Base-by-base conservation (phyloP, 1,140 invertebrate species). In the Drosophila punjabiensis region DNA sequence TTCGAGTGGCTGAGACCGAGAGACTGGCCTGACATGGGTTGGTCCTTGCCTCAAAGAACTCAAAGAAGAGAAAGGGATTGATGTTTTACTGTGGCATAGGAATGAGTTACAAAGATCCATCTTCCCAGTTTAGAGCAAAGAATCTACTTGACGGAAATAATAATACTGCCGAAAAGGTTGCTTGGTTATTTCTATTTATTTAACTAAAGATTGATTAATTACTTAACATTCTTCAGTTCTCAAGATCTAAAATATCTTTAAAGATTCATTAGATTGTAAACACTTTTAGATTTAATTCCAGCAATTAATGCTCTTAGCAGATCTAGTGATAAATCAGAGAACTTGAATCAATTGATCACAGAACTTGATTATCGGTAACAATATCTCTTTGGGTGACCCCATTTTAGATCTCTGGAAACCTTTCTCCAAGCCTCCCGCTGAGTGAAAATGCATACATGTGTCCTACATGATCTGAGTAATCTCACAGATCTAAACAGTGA, bases 371-470 rank as follows among this genome's bases (percentile, higher is more conserved):
- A 37, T 43, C n/a, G 18, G 18, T 5, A 62, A 48, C 60, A 50
- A 48, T 47, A 58, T 65, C 63, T 69, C 14, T 39, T 66, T 18
- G 41, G 20, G 24, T 59, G 76, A 50, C 76, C 76, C 6, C 16
- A 45, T 63, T 70, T 63, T 11, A 2, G 11, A 10, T 20, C 28
- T 10, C 24, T 24, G 33, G 30, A 52, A 78, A 79, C 76, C 76
- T 79, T 79, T 79, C 76, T 70, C 76, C 65, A 50, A 62, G 39
- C 32, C 58, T 33, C 76, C 58, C 45, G 52, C 76, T 63, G 76
- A n/a, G 74, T 30, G 55, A 24, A 39, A n/a, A 55, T 62, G 32
- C 50, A 37, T 24, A 33, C 45, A 41, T 43, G 58, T 56, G 75
- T 79, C 65, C 76, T 70, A 70, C 50, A 70, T 63, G 28, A 70